phyloP scores from a whole-genome alignment of 2,888 invertebrate species.

The Drosophila robusta region DNA sequence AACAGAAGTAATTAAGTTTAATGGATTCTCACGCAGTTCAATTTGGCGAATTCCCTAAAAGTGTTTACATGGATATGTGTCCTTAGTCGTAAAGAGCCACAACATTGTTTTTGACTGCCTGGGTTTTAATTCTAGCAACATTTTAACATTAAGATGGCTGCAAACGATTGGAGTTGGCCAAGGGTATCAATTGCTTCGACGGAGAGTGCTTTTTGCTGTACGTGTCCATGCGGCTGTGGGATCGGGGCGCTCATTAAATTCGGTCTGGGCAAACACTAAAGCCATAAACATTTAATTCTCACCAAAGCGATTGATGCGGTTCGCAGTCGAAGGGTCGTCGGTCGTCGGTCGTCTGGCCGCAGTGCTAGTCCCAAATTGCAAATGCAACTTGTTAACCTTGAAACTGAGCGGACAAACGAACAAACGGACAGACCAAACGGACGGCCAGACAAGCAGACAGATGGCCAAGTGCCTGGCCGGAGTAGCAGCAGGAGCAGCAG shows the following conservation, averaged over 20 bases:
- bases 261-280: constrained; percentile 61
- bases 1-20: not conserved
- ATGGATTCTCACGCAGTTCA: constrained; percentile 5
- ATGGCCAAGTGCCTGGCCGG: constrained; percentile 46
- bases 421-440: constrained; percentile 14
- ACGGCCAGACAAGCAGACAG: constrained; percentile 44
- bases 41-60: not conserved
- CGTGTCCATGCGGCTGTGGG: constrained; percentile 21
- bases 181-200: constrained; percentile 67
- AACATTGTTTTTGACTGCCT: constrained; percentile 40
- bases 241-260: constrained; percentile 71
- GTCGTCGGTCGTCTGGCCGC: constrained; percentile 40
- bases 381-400: constrained; percentile 84
- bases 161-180: constrained; percentile 35
- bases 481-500: constrained; percentile 38
- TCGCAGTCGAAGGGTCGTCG: constrained; percentile 37
- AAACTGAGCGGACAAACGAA: constrained; percentile 67
- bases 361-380: constrained; percentile 81
- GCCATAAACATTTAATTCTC: constrained; percentile 75
- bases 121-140: constrained; percentile 44
- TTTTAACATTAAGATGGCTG: constrained; percentile 43
- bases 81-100: constrained; percentile 18
- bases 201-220: constrained; percentile 74
- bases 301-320: constrained; percentile 76
- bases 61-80: constrained; percentile 1